These are phyloP conservation scores for Rissa tridactyla DNA, from an alignment of 2,113 vertebrate species.

Conservation along the genomic window DNA sequence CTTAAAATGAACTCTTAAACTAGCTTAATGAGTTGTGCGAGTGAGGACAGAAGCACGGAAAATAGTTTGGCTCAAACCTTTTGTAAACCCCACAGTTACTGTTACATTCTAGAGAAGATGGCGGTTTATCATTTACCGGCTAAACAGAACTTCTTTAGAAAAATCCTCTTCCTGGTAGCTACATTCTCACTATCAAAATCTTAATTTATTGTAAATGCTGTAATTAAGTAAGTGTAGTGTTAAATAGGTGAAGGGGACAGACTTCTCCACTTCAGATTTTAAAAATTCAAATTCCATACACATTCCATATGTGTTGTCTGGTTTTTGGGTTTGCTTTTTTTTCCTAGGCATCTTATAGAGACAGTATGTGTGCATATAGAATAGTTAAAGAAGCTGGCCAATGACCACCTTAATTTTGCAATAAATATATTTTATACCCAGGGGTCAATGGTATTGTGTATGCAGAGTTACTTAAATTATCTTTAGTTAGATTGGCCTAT, in stretches of 20 bases:
- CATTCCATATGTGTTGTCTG: background rate
- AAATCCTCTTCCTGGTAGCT: background rate
- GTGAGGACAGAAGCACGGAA: background rate
- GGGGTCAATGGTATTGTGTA: background rate
- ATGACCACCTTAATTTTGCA: background rate
- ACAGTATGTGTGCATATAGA: background rate
- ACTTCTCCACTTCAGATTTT: background rate
- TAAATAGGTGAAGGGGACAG: background rate
- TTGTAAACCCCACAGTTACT: background rate
- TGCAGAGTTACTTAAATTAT: slow-evolving; percentile 59
- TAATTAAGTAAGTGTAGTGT: background rate
- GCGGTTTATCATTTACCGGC: background rate
- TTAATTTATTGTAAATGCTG: background rate
- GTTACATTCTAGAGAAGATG: background rate
- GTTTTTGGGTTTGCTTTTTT: background rate
- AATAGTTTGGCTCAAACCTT: background rate
- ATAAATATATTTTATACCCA: background rate
- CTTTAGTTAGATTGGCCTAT: slow-evolving; percentile 45
- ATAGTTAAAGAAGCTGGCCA: background rate
- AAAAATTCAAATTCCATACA: background rate
- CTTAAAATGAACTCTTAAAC: background rate
- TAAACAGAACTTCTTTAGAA: background rate
- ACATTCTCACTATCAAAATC: background rate
- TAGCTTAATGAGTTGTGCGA: background rate
- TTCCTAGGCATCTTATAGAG: background rate